Base-by-base conservation (phyloP, 53 echinoderm and acorn worm genomes). In the Mesocentrotus franciscanus region DNA sequence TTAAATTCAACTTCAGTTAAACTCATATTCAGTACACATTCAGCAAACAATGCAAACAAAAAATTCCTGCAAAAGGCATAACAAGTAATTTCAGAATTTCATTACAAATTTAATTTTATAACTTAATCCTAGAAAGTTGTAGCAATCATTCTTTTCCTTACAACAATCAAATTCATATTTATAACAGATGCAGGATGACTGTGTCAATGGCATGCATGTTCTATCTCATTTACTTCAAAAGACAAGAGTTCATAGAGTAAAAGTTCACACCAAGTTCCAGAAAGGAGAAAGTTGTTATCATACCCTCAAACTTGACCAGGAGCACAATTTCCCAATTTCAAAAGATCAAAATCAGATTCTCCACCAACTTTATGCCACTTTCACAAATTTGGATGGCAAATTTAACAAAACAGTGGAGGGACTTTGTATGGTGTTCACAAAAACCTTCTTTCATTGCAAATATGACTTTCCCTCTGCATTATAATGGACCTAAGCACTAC, bases 331-430 rank as follows among this genome's bases (percentile, higher is more conserved):
- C 32, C 30, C 90, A 81, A 34, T 90, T 90, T 60, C 90, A 90
- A 90, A 90, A 32, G 90, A 90, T 90, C 90, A 90, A 60, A 90
- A 90, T 90, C 90, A 90, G 60, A 58, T 60, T 60, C 60, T 59
- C 32, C 32, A 58, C 59, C 58, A 90, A 60, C 33, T 42, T 27
- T 9, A 59, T 58, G 29, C 24, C 60, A 90, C 58, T 30, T 90
- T 90, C 32, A 60, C 60, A 90, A 60, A 58, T 90, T 90, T 60
- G 20, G 60, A 27, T 60, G 59, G 90, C 90, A 90, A 90, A 90
- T 90, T 90, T 90, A 90, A 90, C 90, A 90, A n/a, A 90, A 90
- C 90, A 90, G 29, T 60, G 27, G 27, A 57, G 85, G 90, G 60
- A 90, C 4, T 90, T 90, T 78, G 35, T 81, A 76, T 27, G 22